A percentile compares a stretch with the other conserved stretches of the same genome.
Evolutionary conservation across 1,140 invertebrate genomes (phyloP).

Genomic region (Xylocopa sonorina): DNA sequence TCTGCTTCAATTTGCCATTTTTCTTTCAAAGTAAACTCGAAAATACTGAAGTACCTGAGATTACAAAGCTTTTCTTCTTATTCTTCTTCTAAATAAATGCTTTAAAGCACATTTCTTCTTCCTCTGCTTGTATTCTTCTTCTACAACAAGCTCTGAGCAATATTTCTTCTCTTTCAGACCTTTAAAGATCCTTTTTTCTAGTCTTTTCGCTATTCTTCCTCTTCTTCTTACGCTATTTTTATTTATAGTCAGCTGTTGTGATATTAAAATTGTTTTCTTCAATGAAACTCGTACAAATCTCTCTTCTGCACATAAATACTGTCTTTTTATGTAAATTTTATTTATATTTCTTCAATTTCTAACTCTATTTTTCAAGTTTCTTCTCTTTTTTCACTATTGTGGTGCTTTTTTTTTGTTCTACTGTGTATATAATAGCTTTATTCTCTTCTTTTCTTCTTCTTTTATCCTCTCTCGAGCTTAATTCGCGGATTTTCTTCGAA

Average conservation of each 20-base stretch:
- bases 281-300: neutral
- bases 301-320: too few species aligned
- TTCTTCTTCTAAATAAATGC: neutral
- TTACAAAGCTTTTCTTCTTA: neutral
- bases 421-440: conserved; percentile 21
- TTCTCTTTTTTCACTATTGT: too few species aligned
- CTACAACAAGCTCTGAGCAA: neutral
- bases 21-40: neutral
- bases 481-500: neutral
- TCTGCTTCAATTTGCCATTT: neutral
- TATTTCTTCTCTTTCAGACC: neutral
- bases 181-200: neutral
- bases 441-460: neutral
- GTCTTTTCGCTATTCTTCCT: neutral
- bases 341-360: neutral
- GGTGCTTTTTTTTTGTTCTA: too few species aligned
- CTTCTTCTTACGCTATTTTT: neutral
- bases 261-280: conserved; percentile 6
- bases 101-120: neutral
- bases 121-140: neutral
- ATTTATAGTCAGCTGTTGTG: neutral
- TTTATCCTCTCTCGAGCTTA: conserved; percentile 5
- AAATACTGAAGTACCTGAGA: conserved; percentile 29
- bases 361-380: neutral
- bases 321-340: too few species aligned